Evolutionary conservation across 2,113 vertebrate species (phyloP).

Genomic region (Nyctibius bracteatus): DNA sequence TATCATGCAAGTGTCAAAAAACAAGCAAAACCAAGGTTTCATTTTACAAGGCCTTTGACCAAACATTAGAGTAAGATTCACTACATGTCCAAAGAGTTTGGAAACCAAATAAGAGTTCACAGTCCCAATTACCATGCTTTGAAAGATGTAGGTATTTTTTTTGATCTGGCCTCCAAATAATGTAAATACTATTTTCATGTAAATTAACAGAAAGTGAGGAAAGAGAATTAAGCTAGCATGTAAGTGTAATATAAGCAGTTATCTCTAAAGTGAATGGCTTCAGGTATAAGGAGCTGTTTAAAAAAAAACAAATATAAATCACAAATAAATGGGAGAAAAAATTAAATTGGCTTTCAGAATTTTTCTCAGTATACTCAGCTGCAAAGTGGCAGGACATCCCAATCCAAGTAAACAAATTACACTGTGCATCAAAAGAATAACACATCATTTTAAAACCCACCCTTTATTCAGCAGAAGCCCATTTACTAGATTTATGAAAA

Average conservation of each 20-base stretch:
- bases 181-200: not conserved
- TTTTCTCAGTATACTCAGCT: not conserved
- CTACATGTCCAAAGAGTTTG: not conserved
- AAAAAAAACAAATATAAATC: conserved; percentile 23
- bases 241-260: not conserved
- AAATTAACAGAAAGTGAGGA: not conserved
- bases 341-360: not conserved
- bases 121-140: not conserved
- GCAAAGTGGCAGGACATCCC: not conserved
- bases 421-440: conserved; percentile 31
- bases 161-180: not conserved
- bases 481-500: conserved; percentile 10
- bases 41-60: not conserved
- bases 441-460: conserved; percentile 16
- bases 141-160: not conserved
- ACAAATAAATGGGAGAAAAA: conserved; percentile 8
- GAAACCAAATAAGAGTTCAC: not conserved
- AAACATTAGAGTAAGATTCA: not conserved
- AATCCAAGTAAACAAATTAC: conserved; percentile 21
- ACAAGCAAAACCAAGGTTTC: not conserved
- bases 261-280: not conserved
- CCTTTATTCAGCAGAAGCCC: not conserved
- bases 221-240: not conserved
- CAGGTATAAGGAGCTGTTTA: not conserved
- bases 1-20: not conserved